Evolutionary conservation across 2,888 invertebrate genomes (phyloP).

Genomic region (Papilio gigon): DNA sequence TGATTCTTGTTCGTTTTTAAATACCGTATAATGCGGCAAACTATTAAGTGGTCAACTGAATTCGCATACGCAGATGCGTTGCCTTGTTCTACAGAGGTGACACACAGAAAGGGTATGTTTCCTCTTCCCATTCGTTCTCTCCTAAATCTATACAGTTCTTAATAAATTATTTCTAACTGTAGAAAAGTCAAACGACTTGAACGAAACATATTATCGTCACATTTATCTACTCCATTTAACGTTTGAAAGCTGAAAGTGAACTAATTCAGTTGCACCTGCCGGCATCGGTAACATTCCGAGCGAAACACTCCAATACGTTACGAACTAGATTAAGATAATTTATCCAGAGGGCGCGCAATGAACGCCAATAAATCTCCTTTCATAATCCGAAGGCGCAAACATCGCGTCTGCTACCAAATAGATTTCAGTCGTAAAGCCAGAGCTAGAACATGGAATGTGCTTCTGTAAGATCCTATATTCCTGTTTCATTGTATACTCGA

Average conservation of each 20-base stretch:
- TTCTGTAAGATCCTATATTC: constrained; percentile 61
- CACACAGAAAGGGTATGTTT: too few species aligned
- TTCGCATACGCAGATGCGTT: too few species aligned
- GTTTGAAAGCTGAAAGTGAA: neutral
- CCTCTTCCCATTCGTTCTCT: too few species aligned
- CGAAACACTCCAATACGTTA: constrained; percentile 43
- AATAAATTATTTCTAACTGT: too few species aligned
- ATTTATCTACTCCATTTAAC: neutral
- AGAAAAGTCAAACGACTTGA: too few species aligned
- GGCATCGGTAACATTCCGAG: constrained; percentile 9
- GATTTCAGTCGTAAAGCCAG: constrained; percentile 55
- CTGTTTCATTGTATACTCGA: too few species aligned
- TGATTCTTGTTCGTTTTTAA: too few species aligned
- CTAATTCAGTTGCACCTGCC: constrained; percentile 28
- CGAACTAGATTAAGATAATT: constrained; percentile 49
- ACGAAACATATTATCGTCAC: neutral
- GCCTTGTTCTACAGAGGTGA: too few species aligned
- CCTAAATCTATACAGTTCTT: too few species aligned
- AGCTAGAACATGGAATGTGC: constrained; percentile 62
- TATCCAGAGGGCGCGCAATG: constrained; percentile 46
- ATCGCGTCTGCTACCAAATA: constrained; percentile 51
- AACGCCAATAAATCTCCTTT: constrained; percentile 55
- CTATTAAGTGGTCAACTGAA: too few species aligned
- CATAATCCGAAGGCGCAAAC: constrained; percentile 48
- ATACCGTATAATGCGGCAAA: too few species aligned